Evolutionary conservation across 2,888 invertebrate genomes (phyloP), one percentile per base, ranked within the genome.

Genomic region (Stictocephala bisonia): DNA sequence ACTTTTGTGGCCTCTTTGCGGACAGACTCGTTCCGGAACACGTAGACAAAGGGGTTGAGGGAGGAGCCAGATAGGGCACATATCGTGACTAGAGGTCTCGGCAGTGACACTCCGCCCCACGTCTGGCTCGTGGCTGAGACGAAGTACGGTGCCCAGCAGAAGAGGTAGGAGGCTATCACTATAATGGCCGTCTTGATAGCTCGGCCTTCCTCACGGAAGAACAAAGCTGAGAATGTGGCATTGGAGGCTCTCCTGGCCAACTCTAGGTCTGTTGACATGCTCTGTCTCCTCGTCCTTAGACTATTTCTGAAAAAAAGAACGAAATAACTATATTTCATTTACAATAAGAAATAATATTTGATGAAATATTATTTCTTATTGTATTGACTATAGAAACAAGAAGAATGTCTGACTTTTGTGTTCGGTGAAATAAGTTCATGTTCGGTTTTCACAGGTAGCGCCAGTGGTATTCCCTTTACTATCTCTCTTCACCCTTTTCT

Each of bases 1-100:
- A 81, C 78, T 18, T 72, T 72, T 9, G 74, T 73, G 3, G 74
- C 70, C 81, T 82, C 35, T 53, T 82, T 82, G 53, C 83, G 81
- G 1, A 83, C 84, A 22, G 82, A 82, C 72, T 84, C 83, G 76
- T 85, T 85, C 7, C 87, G 83, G 79, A 86, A 86, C 35, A 86
- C 86, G 79, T 87, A 87, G 40, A 86, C 85, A 74, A 86, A 82
- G 1, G 87, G 86, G 75, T 86, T 86, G 71, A 86, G 81, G 13
- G 85, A 84, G 71, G 85, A 85, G 76, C 85, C 84, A 26, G 84
- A 82, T 72, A 77, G 71, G 3, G 74, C 76, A 64, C 78, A 78
- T 15, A 76, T 15, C 51, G 74, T 74, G 51, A 77, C 76, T 18
- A 85, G 82, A 26, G 85, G 84, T 35, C 85, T 79, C 27, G 83